Evolutionary conservation across 2,797 vertebrate genomes (phyloP).

Genomic region (Sebastes glaucus): DNA sequence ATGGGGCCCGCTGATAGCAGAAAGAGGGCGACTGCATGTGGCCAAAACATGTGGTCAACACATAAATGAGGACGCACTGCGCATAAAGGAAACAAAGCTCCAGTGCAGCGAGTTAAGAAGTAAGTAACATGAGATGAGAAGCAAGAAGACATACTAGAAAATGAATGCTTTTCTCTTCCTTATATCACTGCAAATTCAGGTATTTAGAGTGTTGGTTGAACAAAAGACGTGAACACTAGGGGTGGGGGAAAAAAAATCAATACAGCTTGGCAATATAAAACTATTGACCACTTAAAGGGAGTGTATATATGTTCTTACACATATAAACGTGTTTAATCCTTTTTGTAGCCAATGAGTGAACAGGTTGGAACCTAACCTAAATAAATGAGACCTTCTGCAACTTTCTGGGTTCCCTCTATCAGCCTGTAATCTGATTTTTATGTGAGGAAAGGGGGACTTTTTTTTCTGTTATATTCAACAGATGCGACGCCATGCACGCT

Average conservation of each 20-base stretch:
- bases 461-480: too few relatives aligned
- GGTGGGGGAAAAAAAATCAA: not conserved
- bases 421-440: fast-evolving
- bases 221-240: too few relatives aligned
- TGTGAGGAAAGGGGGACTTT: too few relatives aligned
- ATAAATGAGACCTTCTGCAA: too few relatives aligned
- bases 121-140: not conserved
- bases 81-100: slow-evolving; percentile 8
- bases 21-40: slow-evolving; percentile 55
- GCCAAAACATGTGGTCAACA: slow-evolving; percentile 72
- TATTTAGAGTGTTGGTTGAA: not conserved
- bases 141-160: not conserved
- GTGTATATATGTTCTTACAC: too few relatives aligned
- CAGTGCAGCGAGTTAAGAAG: not conserved
- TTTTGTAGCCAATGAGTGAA: too few relatives aligned
- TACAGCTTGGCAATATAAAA: too few relatives aligned
- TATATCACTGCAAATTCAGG: not conserved
- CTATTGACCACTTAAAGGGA: too few relatives aligned
- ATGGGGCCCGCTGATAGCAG: slow-evolving; percentile 61
- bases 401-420: too few relatives aligned
- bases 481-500: too few relatives aligned
- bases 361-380: too few relatives aligned
- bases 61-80: slow-evolving; percentile 54
- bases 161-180: not conserved
- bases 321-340: too few relatives aligned